Conservation (phyloP, 2,888 invertebrate species). For the Embidobia sp. region DNA sequence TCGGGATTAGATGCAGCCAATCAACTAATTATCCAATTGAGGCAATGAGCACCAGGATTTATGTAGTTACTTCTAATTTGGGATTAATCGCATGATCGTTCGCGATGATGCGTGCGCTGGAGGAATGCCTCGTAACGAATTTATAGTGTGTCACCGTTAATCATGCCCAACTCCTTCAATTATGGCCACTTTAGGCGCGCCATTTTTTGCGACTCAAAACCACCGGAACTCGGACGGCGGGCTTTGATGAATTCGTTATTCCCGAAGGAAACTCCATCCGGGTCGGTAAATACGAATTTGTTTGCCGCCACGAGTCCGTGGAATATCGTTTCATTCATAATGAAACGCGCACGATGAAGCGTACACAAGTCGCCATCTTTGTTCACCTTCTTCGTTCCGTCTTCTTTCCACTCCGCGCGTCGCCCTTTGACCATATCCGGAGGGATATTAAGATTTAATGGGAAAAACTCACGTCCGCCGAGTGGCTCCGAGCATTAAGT, state of each 20-base stretch:
- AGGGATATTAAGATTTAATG: slow-evolving; percentile 62
- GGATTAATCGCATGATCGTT: slow-evolving; percentile 70
- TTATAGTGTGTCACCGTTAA: slow-evolving; percentile 49
- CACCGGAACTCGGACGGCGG: too few relatives aligned
- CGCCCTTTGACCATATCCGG: slow-evolving; percentile 47
- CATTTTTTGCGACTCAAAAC: slow-evolving; percentile 2
- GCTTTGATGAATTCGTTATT: too few relatives aligned
- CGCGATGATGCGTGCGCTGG: slow-evolving; percentile 59
- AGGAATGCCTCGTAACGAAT: slow-evolving; percentile 63
- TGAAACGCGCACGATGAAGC: slow-evolving; percentile 45
- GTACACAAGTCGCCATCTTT: slow-evolving; percentile 46
- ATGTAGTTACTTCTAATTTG: slow-evolving; percentile 70
- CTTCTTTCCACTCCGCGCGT: slow-evolving; percentile 26
- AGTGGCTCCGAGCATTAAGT: slow-evolving; percentile 58
- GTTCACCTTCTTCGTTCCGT: slow-evolving; percentile 31
- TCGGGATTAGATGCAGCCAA: slow-evolving; percentile 66
- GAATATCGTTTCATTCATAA: slow-evolving; percentile 40
- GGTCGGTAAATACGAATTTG: slow-evolving; percentile 46
- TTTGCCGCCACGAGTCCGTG: slow-evolving; percentile 5
- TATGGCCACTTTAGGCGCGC: slow-evolving; percentile 47
- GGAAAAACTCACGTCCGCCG: slow-evolving; percentile 56
- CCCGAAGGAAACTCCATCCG: slow-evolving; percentile 6
- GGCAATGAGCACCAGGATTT: slow-evolving; percentile 69
- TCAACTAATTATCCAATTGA: slow-evolving; percentile 72
- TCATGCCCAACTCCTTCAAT: slow-evolving; percentile 52